These are phyloP conservation scores for Rhingia rostrata DNA, from an alignment of 2,888 invertebrate species.

Conservation along the genomic window DNA sequence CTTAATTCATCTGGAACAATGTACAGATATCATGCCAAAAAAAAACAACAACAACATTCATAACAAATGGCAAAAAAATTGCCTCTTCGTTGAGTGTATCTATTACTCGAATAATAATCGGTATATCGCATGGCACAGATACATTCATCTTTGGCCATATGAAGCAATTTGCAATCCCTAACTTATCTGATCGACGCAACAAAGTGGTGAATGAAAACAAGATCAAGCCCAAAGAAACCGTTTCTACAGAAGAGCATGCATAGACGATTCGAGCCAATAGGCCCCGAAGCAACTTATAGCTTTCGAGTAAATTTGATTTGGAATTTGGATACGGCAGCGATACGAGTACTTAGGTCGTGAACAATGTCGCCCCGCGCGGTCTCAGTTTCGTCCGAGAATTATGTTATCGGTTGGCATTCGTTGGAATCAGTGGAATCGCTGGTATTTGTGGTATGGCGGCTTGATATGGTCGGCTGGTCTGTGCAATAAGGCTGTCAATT, in stretches of 20 bases:
- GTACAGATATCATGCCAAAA: background rate
- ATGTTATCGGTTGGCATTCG: slow-evolving; percentile 1
- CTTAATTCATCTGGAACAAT: slow-evolving; percentile 24
- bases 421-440: slow-evolving; percentile 9
- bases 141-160: slow-evolving; percentile 5
- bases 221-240: background rate
- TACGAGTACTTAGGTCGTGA: background rate
- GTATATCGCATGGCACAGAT: background rate
- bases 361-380: background rate
- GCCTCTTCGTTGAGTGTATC: slow-evolving; percentile 4
- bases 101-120: slow-evolving; percentile 8
- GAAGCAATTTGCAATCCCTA: slow-evolving; percentile 46
- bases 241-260: slow-evolving; percentile 30
- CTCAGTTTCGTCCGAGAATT: slow-evolving; percentile 27
- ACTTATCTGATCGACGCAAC: slow-evolving; percentile 54
- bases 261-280: slow-evolving; percentile 17
- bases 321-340: slow-evolving; percentile 1
- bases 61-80: slow-evolving; percentile 12
- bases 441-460: slow-evolving; percentile 14
- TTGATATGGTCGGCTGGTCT: slow-evolving; percentile 16
- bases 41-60: background rate
- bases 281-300: slow-evolving; percentile 11
- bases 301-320: slow-evolving; percentile 6
- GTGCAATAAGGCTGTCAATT: slow-evolving; percentile 20
- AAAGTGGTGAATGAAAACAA: slow-evolving; percentile 27